Evolutionary conservation across 2,113 vertebrate species (phyloP).

Genomic region (Halcyon senegalensis): DNA sequence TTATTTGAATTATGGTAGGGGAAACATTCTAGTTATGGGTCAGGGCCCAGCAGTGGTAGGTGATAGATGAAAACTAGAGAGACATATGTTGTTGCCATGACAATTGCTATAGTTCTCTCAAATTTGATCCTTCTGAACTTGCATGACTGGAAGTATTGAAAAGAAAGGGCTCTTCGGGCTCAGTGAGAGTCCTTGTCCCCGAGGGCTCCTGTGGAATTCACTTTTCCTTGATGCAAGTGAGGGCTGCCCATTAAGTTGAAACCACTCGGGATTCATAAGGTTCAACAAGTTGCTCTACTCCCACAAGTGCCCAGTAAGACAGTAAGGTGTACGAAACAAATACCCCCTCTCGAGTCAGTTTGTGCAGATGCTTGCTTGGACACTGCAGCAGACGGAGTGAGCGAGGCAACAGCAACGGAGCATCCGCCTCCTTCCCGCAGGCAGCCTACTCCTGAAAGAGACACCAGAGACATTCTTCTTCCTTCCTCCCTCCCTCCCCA

Average conservation of each 20-base stretch:
- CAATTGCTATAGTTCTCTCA: not conserved
- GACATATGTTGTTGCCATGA: not conserved
- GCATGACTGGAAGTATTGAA: not conserved
- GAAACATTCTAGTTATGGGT: not conserved
- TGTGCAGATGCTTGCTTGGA: not conserved
- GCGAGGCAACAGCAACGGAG: rapidly evolving
- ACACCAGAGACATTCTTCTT: not conserved
- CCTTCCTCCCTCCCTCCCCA: not conserved
- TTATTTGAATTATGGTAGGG: not conserved
- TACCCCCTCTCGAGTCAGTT: not conserved
- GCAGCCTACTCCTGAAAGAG: not conserved
- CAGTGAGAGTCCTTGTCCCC: not conserved
- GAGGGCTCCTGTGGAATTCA: not conserved
- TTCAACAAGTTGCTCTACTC: not conserved
- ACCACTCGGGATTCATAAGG: not conserved
- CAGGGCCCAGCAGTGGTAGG: not conserved
- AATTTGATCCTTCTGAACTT: not conserved
- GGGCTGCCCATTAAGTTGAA: not conserved
- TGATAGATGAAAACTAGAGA: not conserved
- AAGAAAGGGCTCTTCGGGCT: not conserved
- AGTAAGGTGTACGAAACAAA: not conserved
- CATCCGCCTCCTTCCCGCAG: not conserved
- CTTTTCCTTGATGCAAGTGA: not conserved
- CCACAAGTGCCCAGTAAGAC: not conserved
- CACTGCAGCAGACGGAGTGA: not conserved